Evolutionary conservation across 2,113 vertebrate genomes (phyloP).

Genomic region (Hemichromis elongatus): DNA sequence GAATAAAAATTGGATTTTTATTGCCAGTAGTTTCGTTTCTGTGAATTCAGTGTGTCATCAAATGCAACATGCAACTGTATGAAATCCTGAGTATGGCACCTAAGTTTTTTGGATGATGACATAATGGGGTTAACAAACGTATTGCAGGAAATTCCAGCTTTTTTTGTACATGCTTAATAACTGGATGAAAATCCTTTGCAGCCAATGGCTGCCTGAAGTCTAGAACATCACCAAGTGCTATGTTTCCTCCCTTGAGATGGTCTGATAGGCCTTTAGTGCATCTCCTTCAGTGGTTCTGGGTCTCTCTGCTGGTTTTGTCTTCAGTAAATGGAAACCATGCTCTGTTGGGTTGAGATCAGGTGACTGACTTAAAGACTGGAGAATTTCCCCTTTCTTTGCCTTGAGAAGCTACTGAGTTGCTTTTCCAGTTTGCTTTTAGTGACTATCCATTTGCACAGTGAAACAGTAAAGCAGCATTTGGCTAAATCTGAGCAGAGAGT

Average conservation of each 20-base stretch:
- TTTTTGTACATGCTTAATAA: background rate
- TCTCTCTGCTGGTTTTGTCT: background rate
- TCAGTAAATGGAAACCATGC: background rate
- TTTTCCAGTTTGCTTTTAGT: background rate
- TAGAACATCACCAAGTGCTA: background rate
- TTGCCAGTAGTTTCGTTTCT: background rate
- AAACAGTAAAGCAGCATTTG: background rate
- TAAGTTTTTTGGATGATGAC: background rate
- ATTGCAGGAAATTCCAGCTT: background rate
- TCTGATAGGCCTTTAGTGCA: background rate
- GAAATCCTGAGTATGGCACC: background rate
- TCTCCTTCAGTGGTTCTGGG: background rate
- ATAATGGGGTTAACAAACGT: background rate
- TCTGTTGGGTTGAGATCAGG: background rate
- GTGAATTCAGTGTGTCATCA: background rate
- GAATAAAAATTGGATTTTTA: background rate
- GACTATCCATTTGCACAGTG: background rate
- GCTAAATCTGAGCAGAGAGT: background rate
- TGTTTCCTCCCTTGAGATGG: background rate
- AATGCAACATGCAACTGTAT: background rate
- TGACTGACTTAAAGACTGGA: background rate
- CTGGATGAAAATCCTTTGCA: background rate
- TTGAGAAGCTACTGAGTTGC: background rate
- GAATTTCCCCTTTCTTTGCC: background rate
- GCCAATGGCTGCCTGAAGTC: background rate